Evolutionary conservation across 2,888 invertebrate species (phyloP).

Genomic region (Dicranocentrus wangi): DNA sequence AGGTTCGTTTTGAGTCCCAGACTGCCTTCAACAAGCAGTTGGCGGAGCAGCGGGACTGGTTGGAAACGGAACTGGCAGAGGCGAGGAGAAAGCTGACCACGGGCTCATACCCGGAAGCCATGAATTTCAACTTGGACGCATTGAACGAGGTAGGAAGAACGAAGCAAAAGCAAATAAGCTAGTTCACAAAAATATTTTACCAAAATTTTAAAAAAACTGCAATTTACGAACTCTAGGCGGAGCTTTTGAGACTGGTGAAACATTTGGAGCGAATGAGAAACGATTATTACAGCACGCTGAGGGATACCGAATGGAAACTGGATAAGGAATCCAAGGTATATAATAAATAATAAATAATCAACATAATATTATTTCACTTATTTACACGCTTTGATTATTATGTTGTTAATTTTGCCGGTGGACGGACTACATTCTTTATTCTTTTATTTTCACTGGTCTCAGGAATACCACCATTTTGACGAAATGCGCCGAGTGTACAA

Average conservation of each 20-base stretch:
- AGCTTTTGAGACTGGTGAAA: conserved; percentile 75
- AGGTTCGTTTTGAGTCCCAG: conserved; percentile 76
- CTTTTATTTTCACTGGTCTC: too few species aligned
- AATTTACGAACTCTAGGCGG: too few species aligned
- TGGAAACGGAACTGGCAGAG: conserved; percentile 75
- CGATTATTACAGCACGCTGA: conserved; percentile 75
- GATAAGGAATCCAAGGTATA: conserved; percentile 77
- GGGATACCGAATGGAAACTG: conserved; percentile 77
- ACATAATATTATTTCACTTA: too few species aligned
- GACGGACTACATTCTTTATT: too few species aligned
- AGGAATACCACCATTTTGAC: conserved; percentile 73
- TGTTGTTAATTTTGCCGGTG: too few species aligned
- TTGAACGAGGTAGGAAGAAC: conserved; percentile 74
- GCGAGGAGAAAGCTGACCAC: conserved; percentile 74
- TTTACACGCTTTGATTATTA: too few species aligned
- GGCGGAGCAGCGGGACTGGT: conserved; percentile 74
- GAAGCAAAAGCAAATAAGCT: too few species aligned
- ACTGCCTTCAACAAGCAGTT: conserved; percentile 74
- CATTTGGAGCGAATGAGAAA: conserved; percentile 76
- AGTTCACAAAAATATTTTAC: too few species aligned
- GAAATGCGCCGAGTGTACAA: conserved; percentile 74
- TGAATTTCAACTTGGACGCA: conserved; percentile 73
- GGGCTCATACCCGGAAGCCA: conserved; percentile 73
- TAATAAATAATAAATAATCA: too few species aligned
- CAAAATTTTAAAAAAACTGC: too few species aligned